A percentile compares a stretch with the other conserved stretches of the same genome.
Evolutionary conservation across 1,140 invertebrate genomes (phyloP).

Genomic region (Oreohelix idahoensis): DNA sequence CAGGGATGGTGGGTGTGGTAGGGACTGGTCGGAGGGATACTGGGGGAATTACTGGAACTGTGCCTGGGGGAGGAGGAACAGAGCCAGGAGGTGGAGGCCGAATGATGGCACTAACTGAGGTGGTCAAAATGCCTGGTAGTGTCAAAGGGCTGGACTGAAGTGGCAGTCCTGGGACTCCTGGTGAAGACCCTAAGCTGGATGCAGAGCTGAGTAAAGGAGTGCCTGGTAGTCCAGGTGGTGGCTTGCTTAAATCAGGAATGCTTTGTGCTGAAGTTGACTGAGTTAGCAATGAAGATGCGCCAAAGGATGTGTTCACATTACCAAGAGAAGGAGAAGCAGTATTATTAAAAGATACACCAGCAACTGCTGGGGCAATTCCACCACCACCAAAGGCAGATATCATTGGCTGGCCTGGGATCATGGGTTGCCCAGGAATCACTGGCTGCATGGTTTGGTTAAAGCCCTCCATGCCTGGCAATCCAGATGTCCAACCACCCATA

Average conservation of each 20-base stretch:
- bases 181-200: slow-evolving; percentile 22
- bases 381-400: slow-evolving; percentile 12
- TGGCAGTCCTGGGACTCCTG: slow-evolving; percentile 29
- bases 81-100: slow-evolving; percentile 26
- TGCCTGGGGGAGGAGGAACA: slow-evolving; percentile 41
- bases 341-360: background rate
- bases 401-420: slow-evolving; percentile 32
- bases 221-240: slow-evolving; percentile 40
- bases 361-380: background rate
- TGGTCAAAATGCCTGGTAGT: slow-evolving; percentile 17
- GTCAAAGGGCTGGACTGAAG: slow-evolving; percentile 20
- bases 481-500: slow-evolving; percentile 19
- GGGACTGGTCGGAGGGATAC: background rate
- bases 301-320: background rate
- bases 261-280: slow-evolving; percentile 6
- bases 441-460: slow-evolving; percentile 27
- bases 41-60: slow-evolving; percentile 30
- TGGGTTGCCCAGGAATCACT: slow-evolving; percentile 28
- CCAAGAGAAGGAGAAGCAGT: background rate
- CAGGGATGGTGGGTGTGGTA: slow-evolving; percentile 35
- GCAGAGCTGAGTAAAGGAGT: slow-evolving; percentile 17
- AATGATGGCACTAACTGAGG: slow-evolving; percentile 17
- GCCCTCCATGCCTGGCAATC: slow-evolving; percentile 29
- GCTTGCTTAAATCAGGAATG: slow-evolving; percentile 38
- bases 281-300: background rate